phyloP scores from a whole-genome alignment of 2,888 invertebrate genomes.

The Oxyteleia sp. region DNA sequence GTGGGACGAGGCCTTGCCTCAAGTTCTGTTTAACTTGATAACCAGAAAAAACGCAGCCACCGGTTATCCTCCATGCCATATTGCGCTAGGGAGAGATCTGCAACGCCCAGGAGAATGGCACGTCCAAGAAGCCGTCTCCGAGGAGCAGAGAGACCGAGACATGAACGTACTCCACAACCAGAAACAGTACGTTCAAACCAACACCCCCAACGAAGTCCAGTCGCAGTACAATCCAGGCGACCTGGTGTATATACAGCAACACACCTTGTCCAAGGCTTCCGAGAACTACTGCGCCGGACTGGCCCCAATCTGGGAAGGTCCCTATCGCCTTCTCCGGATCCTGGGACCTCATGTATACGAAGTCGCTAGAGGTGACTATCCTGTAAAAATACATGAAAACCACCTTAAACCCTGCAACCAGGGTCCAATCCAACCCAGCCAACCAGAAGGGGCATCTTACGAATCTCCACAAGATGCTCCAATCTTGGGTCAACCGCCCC shows the following conservation, averaged over 20 bases:
- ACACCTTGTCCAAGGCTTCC: not conserved
- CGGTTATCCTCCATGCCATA: slow-evolving; percentile 10
- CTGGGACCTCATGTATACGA: slow-evolving; percentile 5
- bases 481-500: no score
- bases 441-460: no score
- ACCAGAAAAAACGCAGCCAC: slow-evolving; percentile 10
- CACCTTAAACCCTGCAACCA: no score
- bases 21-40: slow-evolving; percentile 10
- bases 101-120: slow-evolving; percentile 14
- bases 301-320: slow-evolving; percentile 13
- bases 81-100: not conserved
- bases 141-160: no score
- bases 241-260: not conserved
- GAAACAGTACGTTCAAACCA: no score
- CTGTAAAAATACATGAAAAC: not conserved
- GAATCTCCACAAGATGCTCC: no score
- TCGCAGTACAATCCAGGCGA: not conserved
- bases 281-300: not conserved
- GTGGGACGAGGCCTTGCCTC: not conserved
- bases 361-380: not conserved
- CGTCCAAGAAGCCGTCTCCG: no score
- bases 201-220: no score
- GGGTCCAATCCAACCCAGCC: no score
- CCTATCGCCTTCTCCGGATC: not conserved
- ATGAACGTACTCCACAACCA: no score